These are phyloP conservation scores for Drosophila greeni DNA, from an alignment of 2,888 invertebrate species.

Conservation along the genomic window DNA sequence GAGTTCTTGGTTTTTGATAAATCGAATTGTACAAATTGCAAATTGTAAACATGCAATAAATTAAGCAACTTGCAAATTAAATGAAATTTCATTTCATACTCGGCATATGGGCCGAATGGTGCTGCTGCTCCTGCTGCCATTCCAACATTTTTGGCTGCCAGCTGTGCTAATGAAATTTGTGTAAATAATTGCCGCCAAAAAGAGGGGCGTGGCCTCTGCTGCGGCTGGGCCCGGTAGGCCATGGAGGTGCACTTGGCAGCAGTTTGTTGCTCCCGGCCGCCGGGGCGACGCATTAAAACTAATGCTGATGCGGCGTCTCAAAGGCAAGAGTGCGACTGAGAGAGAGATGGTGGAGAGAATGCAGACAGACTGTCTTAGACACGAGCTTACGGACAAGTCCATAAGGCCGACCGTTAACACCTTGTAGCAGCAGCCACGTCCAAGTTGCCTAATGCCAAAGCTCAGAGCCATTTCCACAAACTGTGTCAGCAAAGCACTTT, in stretches of 20 bases:
- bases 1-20: slow-evolving; percentile 42
- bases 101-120: slow-evolving; percentile 26
- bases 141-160: slow-evolving; percentile 46
- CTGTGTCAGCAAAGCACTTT: slow-evolving; percentile 73
- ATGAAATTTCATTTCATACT: slow-evolving; percentile 62
- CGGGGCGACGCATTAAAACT: slow-evolving; percentile 68
- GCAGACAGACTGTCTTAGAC: slow-evolving; percentile 64
- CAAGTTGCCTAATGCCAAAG: slow-evolving; percentile 73
- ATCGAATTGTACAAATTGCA: slow-evolving; percentile 74
- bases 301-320: slow-evolving; percentile 69
- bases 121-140: slow-evolving; percentile 20
- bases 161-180: slow-evolving; percentile 71
- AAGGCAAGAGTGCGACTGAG: not conserved
- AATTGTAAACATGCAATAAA: slow-evolving; percentile 74
- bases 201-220: slow-evolving; percentile 19
- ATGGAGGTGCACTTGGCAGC: slow-evolving; percentile 44
- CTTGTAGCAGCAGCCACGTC: slow-evolving; percentile 71
- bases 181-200: slow-evolving; percentile 62
- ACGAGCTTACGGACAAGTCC: slow-evolving; percentile 72
- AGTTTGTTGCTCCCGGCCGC: slow-evolving; percentile 63
- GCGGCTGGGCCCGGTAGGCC: not conserved
- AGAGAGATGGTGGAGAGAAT: slow-evolving; percentile 20
- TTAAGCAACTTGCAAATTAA: slow-evolving; percentile 72
- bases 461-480: slow-evolving; percentile 74
- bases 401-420: slow-evolving; percentile 71